Conservation (phyloP, 1,140 invertebrate genomes). For the Drosophila teissieri region DNA sequence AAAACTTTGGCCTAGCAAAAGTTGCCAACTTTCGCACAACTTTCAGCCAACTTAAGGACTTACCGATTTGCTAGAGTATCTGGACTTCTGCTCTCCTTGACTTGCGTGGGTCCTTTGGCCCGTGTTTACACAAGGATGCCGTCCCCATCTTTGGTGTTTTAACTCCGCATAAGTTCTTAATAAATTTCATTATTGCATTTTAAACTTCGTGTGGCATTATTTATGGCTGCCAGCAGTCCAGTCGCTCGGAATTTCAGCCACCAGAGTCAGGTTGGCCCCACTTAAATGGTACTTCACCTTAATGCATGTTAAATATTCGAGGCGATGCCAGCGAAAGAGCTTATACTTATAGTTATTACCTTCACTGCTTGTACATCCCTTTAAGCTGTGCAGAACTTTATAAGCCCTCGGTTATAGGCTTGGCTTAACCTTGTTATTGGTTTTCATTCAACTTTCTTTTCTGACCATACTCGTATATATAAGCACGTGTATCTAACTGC, state of each 20-base stretch:
- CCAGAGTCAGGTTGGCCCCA: slow-evolving; percentile 15
- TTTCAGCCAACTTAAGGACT: slow-evolving; percentile 28
- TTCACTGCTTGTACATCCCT: not conserved
- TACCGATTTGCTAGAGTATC: slow-evolving; percentile 40
- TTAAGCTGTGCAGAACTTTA: not conserved
- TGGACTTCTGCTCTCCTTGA: slow-evolving; percentile 25
- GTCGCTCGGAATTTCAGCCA: slow-evolving; percentile 22
- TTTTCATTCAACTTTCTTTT: not conserved
- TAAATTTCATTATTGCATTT: slow-evolving; percentile 65
- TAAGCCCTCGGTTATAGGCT: slow-evolving; percentile 7
- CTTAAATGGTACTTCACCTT: slow-evolving; percentile 13
- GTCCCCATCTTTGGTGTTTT: slow-evolving; percentile 38
- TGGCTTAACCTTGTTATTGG: not conserved
- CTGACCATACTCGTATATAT: too few relatives aligned
- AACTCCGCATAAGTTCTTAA: slow-evolving; percentile 63
- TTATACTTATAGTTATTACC: slow-evolving; percentile 1
- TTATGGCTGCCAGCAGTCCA: slow-evolving; percentile 35
- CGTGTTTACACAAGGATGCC: not conserved
- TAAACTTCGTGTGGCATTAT: slow-evolving; percentile 53
- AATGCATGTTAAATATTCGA: not conserved
- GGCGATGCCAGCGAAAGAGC: slow-evolving; percentile 12
- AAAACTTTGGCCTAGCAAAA: slow-evolving; percentile 19
- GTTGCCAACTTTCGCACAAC: slow-evolving; percentile 36
- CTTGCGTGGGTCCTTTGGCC: not conserved
- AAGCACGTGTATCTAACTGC: too few relatives aligned